A percentile compares a stretch with the other conserved stretches of the same genome.
phyloP scores from a whole-genome alignment of 2,113 vertebrate species.

The Ophiodon elongatus region DNA sequence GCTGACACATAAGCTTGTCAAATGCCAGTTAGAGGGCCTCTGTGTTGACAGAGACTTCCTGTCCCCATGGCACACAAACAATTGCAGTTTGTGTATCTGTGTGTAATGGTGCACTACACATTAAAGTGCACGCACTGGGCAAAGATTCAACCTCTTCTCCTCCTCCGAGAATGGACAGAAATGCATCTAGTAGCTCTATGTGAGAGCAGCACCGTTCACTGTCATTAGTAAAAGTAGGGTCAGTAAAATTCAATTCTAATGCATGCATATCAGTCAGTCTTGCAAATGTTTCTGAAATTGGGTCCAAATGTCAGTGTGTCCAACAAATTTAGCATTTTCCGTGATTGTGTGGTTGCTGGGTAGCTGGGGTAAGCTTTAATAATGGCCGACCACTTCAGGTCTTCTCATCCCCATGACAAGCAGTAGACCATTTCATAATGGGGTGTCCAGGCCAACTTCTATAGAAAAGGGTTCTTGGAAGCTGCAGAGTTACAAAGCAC shows the following conservation, averaged over 20 bases:
- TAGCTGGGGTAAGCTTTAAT: not conserved
- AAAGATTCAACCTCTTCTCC: conserved; percentile 1
- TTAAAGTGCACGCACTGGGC: conserved; percentile 3
- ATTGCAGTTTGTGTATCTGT: conserved; percentile 33
- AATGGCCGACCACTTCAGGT: conserved; percentile 25
- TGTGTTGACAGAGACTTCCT: conserved; percentile 48
- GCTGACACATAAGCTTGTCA: conserved; percentile 57
- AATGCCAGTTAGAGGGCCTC: conserved; percentile 52
- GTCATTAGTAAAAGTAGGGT: not conserved
- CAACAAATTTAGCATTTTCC: not conserved
- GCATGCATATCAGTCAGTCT: not conserved
- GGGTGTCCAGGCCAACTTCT: conserved; percentile 3
- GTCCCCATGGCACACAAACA: conserved; percentile 37
- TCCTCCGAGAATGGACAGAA: not conserved
- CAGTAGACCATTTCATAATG: conserved; percentile 16
- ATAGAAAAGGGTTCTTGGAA: not conserved
- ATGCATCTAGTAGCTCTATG: conserved; percentile 6
- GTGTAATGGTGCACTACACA: conserved; percentile 12
- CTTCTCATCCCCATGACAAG: conserved; percentile 17
- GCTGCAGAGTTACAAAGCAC: not conserved
- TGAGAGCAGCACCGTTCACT: not conserved
- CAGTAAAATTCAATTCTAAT: not conserved
- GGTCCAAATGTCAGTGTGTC: not conserved
- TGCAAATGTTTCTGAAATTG: not conserved
- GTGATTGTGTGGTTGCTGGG: conserved; percentile 1